A percentile compares a stretch with the other conserved stretches of the same genome.
These are phyloP conservation scores for Brachionichthys hirsutus DNA, from an alignment of 2,113 vertebrate species.

Conservation along the genomic window DNA sequence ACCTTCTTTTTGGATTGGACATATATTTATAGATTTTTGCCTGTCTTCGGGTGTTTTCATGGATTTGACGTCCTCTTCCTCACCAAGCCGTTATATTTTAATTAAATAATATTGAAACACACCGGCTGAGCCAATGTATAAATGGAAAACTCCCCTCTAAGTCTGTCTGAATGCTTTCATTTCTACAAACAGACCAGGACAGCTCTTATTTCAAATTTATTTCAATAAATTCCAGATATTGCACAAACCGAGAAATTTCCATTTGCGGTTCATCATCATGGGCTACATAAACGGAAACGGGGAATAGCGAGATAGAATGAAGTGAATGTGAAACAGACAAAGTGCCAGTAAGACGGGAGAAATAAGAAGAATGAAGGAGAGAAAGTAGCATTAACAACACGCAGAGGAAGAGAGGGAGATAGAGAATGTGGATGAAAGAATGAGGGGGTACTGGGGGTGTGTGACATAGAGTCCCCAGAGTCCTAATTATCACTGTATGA, in stretches of 20 bases:
- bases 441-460: conserved; percentile 45
- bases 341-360: conserved; percentile 36
- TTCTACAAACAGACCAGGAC: no score
- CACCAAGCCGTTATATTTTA: no score
- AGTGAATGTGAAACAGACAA: conserved; percentile 21
- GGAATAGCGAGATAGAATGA: conserved; percentile 2
- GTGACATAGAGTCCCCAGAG: conserved; percentile 65
- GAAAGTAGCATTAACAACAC: conserved; percentile 18
- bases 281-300: conserved; percentile 2
- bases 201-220: no score
- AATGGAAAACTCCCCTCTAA: no score
- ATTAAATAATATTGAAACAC: no score
- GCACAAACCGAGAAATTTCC: conserved; percentile 13
- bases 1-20: no score
- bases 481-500: conserved; percentile 76
- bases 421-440: conserved; percentile 30
- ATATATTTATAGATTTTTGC: no score
- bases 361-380: conserved; percentile 23
- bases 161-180: no score
- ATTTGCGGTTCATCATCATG: not conserved
- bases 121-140: no score
- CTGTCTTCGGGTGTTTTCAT: no score
- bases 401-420: conserved; percentile 10
- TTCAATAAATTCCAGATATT: no score
- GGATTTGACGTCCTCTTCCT: no score